A percentile compares a stretch with the other conserved stretches of the same genome.
Evolutionary conservation across 1,140 invertebrate genomes (phyloP).

Genomic region (Brachionus manjavacas): DNA sequence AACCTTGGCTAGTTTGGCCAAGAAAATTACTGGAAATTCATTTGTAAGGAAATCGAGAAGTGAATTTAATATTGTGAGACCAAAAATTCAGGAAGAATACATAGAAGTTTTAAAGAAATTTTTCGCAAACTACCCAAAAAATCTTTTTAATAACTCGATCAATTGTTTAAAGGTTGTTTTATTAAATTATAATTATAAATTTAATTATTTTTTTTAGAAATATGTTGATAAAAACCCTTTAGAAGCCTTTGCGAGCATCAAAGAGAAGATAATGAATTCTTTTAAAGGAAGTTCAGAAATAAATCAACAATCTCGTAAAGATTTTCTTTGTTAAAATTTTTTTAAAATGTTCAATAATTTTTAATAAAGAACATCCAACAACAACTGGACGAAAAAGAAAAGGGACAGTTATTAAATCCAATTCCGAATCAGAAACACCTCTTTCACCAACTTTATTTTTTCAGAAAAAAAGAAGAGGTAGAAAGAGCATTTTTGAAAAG

Average conservation of each 20-base stretch:
- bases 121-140: neutral
- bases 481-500: neutral
- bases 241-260: neutral
- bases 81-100: neutral
- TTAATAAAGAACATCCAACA: neutral
- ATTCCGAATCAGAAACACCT: neutral
- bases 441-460: neutral
- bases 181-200: neutral
- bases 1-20: too few relatives aligned
- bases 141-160: neutral
- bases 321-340: neutral
- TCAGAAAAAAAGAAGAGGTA: neutral
- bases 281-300: neutral
- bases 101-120: neutral
- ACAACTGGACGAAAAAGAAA: neutral
- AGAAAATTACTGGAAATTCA: too few relatives aligned
- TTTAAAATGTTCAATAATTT: neutral
- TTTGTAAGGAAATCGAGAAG: too few relatives aligned
- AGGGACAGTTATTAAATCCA: neutral
- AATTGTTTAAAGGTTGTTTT: neutral
- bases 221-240: too few relatives aligned
- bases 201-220: neutral
- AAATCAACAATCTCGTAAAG: neutral
- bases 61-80: too few relatives aligned
- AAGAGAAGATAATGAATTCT: neutral